These are phyloP conservation scores for Gopherus evgoodei DNA, from an alignment of 2,113 vertebrate species.

Conservation along the genomic window DNA sequence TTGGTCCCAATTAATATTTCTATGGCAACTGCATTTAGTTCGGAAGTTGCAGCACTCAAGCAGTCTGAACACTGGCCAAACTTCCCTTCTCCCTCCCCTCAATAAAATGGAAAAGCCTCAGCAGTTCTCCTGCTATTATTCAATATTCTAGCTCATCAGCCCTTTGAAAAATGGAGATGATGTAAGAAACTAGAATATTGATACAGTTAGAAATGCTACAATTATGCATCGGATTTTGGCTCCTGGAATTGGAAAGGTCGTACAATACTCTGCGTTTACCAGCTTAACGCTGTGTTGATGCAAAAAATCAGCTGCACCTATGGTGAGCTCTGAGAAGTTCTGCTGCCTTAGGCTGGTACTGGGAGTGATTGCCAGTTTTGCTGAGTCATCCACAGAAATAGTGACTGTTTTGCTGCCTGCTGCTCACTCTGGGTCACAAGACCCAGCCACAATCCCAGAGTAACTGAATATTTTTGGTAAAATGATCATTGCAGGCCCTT, in stretches of 20 bases:
- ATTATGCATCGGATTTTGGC: background rate
- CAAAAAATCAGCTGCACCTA: background rate
- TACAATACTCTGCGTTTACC: too few relatives aligned
- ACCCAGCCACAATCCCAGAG: background rate
- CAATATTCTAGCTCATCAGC: background rate
- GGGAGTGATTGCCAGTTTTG: background rate
- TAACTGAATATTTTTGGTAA: background rate
- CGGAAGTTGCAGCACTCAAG: constrained; percentile 23
- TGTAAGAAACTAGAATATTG: background rate
- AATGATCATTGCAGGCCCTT: background rate
- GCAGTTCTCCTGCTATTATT: background rate
- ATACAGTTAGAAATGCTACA: background rate
- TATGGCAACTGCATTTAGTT: constrained; percentile 74
- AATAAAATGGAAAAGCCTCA: background rate
- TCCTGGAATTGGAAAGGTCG: background rate
- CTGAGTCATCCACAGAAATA: background rate
- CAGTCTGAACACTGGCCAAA: background rate
- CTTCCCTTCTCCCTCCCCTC: background rate
- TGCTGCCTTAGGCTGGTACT: background rate
- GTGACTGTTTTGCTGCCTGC: background rate
- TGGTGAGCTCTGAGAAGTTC: background rate
- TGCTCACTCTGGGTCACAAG: background rate
- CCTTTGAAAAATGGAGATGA: background rate
- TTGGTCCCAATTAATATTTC: constrained; percentile 76
- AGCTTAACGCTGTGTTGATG: too few relatives aligned